Evolutionary conservation across 2,888 invertebrate genomes (phyloP).

Genomic region (Bombylius discolor): DNA sequence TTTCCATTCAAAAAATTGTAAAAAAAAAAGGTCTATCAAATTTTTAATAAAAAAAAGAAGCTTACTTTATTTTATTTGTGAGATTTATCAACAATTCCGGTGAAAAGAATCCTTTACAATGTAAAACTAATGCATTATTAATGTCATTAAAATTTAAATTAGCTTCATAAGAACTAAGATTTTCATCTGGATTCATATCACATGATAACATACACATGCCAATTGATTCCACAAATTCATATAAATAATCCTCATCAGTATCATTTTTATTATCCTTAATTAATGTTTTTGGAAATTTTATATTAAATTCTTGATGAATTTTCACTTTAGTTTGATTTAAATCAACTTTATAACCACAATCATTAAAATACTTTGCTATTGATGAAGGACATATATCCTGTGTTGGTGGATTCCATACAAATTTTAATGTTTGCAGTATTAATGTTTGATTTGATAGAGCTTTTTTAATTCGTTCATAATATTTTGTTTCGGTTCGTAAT

Average conservation of each 20-base stretch:
- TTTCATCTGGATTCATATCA: slow-evolving; percentile 25
- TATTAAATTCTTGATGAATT: slow-evolving; percentile 27
- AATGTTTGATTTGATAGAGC: slow-evolving; percentile 9
- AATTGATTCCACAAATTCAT: slow-evolving; percentile 43
- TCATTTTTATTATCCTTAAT: slow-evolving; percentile 19
- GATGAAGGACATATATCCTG: slow-evolving; percentile 44
- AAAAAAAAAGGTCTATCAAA: slow-evolving; percentile 7
- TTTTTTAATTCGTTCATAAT: slow-evolving; percentile 6
- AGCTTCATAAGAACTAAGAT: slow-evolving; percentile 28
- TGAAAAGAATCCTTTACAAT: slow-evolving; percentile 41
- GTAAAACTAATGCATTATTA: slow-evolving; percentile 11
- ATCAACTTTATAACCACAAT: slow-evolving; percentile 35
- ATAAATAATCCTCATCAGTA: slow-evolving; percentile 18
- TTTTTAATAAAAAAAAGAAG: slow-evolving; percentile 7
- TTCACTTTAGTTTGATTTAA: slow-evolving; percentile 34
- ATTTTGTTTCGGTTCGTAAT: slow-evolving; percentile 4
- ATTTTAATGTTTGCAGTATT: slow-evolving; percentile 6
- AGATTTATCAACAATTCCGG: slow-evolving; percentile 30
- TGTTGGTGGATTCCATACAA: slow-evolving; percentile 41
- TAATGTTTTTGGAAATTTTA: slow-evolving; percentile 32
- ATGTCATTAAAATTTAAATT: slow-evolving; percentile 23
- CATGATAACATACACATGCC: slow-evolving; percentile 39
- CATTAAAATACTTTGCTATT: slow-evolving; percentile 42
- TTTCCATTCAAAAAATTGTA: no score
- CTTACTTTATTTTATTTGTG: slow-evolving; percentile 28